Evolutionary conservation across 2,888 invertebrate species (phyloP), one percentile per base, ranked within the genome.

Genomic region (Sthenelais limicola): DNA sequence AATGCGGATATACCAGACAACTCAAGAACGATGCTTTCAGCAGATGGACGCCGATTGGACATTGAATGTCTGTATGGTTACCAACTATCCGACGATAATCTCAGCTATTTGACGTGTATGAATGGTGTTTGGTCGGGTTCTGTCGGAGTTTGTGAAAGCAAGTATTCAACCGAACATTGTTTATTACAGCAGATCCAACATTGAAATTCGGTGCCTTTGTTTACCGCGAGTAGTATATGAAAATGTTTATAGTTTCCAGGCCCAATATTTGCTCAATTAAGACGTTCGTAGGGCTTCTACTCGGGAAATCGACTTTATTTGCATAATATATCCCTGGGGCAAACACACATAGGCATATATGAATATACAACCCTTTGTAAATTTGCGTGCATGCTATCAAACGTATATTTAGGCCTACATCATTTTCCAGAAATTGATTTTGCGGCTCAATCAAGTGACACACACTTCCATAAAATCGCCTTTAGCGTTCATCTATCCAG

Each of bases 31-130:
- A 33, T 33, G 56, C 56, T 56, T 18, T 28, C 30, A 4, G 30
- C 28, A 12, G 56, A 56, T 33, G 56, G 56, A 3, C 56, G 30
- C 3, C 7, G 5, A 2, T 12, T 21, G n/a, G 2, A 56, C 56
- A 18, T 56, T n/a, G 32, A 33, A 33, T 56, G 56, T 56, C 28
- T 32, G 21, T 56, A 56, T 32, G 56, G 56, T 32, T 56, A 30
- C 56, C 15, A 28, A 21, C 32, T 33, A 21, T 18, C 56, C 30
- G 56, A 21, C 15, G 56, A 33, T 33, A 15, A 4, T 1, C 56
- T 28, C 7, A 33, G 56, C 32, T 3, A 15, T 21, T n/a, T 56
- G 30, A 24, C 9, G 30, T 56, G 56, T 56, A 33, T 7, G 30
- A 1, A 33, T 15, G 56, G 56, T 1, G 24, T n/a, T 21, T 56